Percentiles rank a stretch among this genome's conserved stretches.
Conservation (phyloP, 2,888 invertebrate genomes). For the Myopa tessellatipennis region DNA sequence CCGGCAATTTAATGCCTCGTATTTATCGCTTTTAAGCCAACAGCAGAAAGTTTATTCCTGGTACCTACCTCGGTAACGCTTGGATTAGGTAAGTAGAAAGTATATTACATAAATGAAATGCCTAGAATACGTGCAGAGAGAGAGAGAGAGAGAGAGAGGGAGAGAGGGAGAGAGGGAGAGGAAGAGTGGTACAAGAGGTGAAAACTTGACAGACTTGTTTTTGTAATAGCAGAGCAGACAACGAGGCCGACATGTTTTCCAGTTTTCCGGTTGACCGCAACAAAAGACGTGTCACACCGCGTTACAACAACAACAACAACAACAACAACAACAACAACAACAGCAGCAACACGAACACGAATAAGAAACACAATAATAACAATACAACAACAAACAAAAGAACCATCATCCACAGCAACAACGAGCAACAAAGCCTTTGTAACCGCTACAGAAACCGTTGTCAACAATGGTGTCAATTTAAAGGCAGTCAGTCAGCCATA, state of each 20-base stretch:
- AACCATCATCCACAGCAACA: conserved; percentile 29
- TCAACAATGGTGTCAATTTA: conserved; percentile 39
- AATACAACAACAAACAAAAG: conserved; percentile 35
- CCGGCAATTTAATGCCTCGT: conserved; percentile 35
- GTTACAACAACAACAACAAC: conserved; percentile 51
- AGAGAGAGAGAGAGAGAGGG: too few relatives aligned
- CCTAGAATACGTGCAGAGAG: too few relatives aligned
- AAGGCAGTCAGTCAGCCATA: conserved; percentile 36
- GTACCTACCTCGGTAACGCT: neutral
- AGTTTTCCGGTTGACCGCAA: conserved; percentile 66
- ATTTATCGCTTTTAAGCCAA: conserved; percentile 38
- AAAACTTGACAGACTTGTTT: conserved; percentile 39
- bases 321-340: conserved; percentile 32
- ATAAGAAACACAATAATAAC: too few relatives aligned
- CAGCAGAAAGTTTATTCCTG: conserved; percentile 6
- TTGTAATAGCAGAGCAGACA: neutral
- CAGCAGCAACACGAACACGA: conserved; percentile 12
- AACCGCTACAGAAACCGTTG: conserved; percentile 32
- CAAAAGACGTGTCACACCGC: conserved; percentile 65
- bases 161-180: too few relatives aligned
- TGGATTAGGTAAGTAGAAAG: neutral
- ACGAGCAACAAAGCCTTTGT: conserved; percentile 4
- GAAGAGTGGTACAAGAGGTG: neutral
- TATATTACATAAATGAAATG: neutral
- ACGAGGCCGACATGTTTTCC: conserved; percentile 60